These are phyloP conservation scores for Naso thynnoides DNA, from an alignment of 2,797 vertebrate genomes.

Conservation along the genomic window DNA sequence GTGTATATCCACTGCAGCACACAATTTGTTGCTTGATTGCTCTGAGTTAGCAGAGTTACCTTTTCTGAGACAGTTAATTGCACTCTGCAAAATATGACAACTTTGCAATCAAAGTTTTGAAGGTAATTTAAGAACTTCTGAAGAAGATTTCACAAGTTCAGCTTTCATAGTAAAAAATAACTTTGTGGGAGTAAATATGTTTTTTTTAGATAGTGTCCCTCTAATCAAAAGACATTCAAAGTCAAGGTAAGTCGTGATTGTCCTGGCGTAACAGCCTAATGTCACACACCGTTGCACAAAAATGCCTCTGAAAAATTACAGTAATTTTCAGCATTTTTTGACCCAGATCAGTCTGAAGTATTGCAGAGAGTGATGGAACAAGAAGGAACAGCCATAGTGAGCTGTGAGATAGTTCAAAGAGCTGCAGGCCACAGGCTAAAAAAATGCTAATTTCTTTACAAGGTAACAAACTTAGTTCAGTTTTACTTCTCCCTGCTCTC, in stretches of 20 bases:
- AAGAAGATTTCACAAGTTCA: background rate
- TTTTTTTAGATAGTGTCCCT: constrained; percentile 1
- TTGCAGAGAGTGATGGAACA: too few relatives aligned
- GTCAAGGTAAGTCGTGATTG: background rate
- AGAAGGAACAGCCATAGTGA: too few relatives aligned
- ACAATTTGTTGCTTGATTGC: constrained; percentile 36
- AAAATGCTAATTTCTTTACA: too few relatives aligned
- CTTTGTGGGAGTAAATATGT: background rate
- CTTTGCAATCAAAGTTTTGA: constrained; percentile 8
- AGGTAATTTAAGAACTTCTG: background rate
- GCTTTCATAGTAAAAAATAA: background rate
- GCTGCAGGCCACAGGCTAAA: too few relatives aligned
- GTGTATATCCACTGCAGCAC: constrained; percentile 4
- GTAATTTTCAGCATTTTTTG: too few relatives aligned
- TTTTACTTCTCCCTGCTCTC: too few relatives aligned
- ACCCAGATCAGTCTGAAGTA: too few relatives aligned
- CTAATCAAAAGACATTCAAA: constrained; percentile 8
- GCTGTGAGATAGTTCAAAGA: too few relatives aligned
- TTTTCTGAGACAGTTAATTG: constrained; percentile 14
- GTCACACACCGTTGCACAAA: background rate
- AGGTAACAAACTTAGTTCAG: too few relatives aligned
- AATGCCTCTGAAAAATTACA: too few relatives aligned
- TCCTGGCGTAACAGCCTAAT: background rate
- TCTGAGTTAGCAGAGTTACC: background rate
- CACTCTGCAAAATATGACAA: constrained; percentile 19